A percentile compares a stretch with the other conserved stretches of the same genome.
Evolutionary conservation across 2,797 vertebrate genomes (phyloP).

Genomic region (Echeneis naucrates): DNA sequence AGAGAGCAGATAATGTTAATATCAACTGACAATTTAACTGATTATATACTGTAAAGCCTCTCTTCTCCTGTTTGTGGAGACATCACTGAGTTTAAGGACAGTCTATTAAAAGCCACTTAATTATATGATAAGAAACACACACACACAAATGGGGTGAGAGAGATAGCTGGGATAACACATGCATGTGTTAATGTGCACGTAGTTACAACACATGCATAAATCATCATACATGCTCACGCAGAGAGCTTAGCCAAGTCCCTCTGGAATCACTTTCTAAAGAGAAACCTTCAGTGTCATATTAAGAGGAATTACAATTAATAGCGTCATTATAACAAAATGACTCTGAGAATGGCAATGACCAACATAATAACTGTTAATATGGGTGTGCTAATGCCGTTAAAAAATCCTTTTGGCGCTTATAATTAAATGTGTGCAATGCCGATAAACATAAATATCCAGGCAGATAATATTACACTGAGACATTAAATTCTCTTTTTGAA

Average conservation of each 20-base stretch:
- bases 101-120: slow-evolving; percentile 83
- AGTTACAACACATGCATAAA: slow-evolving; percentile 21
- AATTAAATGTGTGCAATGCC: slow-evolving; percentile 33
- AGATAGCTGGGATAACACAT: slow-evolving; percentile 22
- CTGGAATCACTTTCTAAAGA: slow-evolving; percentile 61
- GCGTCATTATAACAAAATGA: slow-evolving; percentile 55
- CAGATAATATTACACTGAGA: background rate
- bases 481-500: no score
- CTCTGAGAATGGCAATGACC: slow-evolving; percentile 48
- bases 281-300: slow-evolving; percentile 65
- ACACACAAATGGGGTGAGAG: slow-evolving; percentile 26
- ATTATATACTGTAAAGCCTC: slow-evolving; percentile 75
- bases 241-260: slow-evolving; percentile 60
- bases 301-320: slow-evolving; percentile 74
- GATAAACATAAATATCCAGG: slow-evolving; percentile 10
- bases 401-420: slow-evolving; percentile 22
- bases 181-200: background rate
- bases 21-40: slow-evolving; percentile 77
- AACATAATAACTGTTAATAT: slow-evolving; percentile 52
- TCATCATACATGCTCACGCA: slow-evolving; percentile 51
- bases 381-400: slow-evolving; percentile 43
- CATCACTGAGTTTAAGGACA: slow-evolving; percentile 70
- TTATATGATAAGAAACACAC: slow-evolving; percentile 74
- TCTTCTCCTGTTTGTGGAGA: slow-evolving; percentile 60
- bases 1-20: slow-evolving; percentile 71